These are phyloP conservation scores for Canis aureus DNA, from an alignment of 2,113 vertebrate genomes.

Conservation along the genomic window DNA sequence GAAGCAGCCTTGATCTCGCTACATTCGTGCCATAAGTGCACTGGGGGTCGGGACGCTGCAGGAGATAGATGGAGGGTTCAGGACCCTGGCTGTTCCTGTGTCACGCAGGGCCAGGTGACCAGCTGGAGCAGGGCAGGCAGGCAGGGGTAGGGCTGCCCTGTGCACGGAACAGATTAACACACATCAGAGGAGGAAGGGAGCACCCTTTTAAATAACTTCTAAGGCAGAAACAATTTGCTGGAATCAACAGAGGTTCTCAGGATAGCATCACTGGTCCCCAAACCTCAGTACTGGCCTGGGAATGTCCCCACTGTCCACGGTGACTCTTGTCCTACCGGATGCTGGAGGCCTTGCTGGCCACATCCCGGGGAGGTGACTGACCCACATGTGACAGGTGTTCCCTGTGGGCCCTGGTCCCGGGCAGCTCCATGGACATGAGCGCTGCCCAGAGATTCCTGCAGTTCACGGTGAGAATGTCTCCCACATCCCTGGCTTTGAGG, in stretches of 20 bases:
- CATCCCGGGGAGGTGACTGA: neutral
- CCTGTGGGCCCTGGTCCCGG: neutral
- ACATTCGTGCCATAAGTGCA: accelerated
- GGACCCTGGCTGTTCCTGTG: too few relatives aligned
- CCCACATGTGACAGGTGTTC: too few relatives aligned
- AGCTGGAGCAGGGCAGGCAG: neutral
- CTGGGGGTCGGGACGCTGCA: neutral
- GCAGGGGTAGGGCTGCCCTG: neutral
- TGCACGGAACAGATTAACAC: accelerated
- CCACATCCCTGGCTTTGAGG: neutral
- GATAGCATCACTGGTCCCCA: neutral
- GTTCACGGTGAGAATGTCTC: neutral
- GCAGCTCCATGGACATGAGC: neutral
- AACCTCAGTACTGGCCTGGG: too few relatives aligned
- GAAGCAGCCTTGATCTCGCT: accelerated
- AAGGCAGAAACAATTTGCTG: neutral
- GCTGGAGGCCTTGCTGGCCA: too few relatives aligned
- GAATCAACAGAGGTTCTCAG: accelerated
- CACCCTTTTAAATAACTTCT: accelerated
- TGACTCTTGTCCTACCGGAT: neutral
- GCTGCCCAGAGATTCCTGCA: too few relatives aligned
- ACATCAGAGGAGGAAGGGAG: too few relatives aligned
- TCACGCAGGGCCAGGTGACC: neutral
- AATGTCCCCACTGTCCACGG: accelerated
- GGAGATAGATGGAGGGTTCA: neutral